A percentile compares a stretch with the other conserved stretches of the same genome.
Evolutionary conservation across 2,797 vertebrate species (phyloP).

Genomic region (Lepus townsendii): DNA sequence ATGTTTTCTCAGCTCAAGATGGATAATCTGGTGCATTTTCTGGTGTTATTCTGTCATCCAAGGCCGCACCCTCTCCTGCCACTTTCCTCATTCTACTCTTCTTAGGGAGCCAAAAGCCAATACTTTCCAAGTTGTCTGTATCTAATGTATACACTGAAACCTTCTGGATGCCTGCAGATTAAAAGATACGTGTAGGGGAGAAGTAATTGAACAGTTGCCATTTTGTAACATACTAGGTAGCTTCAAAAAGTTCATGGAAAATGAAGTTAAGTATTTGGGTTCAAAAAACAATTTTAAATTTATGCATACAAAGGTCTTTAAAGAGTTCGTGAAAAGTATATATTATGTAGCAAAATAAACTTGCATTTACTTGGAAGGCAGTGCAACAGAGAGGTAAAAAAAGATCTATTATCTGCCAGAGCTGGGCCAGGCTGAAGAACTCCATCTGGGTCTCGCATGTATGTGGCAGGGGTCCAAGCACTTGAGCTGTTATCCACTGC

Average conservation of each 20-base stretch:
- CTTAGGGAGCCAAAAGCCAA: not conserved
- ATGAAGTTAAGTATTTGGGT: too few relatives aligned
- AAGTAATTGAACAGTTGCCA: not conserved
- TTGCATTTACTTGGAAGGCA: too few relatives aligned
- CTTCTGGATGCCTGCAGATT: not conserved
- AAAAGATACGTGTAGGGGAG: not conserved
- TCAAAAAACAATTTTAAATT: too few relatives aligned
- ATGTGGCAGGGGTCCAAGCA: too few relatives aligned
- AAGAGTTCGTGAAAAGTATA: too few relatives aligned
- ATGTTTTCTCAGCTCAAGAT: not conserved
- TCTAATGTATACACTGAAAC: not conserved
- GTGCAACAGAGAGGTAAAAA: too few relatives aligned
- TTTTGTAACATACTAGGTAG: not conserved
- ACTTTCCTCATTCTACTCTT: not conserved
- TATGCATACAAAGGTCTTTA: too few relatives aligned
- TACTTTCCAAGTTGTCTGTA: slow-evolving; percentile 6
- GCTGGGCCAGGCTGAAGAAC: not conserved
- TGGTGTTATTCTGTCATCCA: not conserved
- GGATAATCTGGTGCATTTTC: not conserved
- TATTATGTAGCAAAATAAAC: too few relatives aligned
- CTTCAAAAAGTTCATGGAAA: too few relatives aligned
- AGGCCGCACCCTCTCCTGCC: not conserved
- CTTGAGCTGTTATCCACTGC: too few relatives aligned
- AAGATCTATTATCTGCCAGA: not conserved
- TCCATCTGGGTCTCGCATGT: too few relatives aligned